Conservation (phyloP, 2,113 vertebrate genomes). For the Phyllopteryx taeniolatus region DNA sequence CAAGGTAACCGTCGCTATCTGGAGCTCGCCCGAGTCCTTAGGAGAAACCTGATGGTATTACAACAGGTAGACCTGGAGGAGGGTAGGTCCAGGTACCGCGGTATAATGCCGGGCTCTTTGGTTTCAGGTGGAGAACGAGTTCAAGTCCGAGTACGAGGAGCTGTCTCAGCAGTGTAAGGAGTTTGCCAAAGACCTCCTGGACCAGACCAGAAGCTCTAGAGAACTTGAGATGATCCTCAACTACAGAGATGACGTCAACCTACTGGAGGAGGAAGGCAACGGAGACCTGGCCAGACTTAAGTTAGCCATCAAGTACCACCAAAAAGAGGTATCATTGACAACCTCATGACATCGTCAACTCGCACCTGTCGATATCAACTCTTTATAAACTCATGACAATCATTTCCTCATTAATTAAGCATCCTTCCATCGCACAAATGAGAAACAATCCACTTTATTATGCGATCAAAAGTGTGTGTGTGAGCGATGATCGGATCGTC, state of each 20-base stretch:
- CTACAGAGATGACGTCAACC: constrained; percentile 86
- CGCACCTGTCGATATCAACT: background rate
- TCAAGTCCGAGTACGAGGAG: constrained; percentile 97
- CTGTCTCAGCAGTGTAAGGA: constrained; percentile 94
- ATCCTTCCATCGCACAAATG: background rate
- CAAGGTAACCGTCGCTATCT: constrained; percentile 70
- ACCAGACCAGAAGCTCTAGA: constrained; percentile 95
- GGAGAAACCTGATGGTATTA: no score
- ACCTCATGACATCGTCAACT: background rate
- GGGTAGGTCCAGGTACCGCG: no score
- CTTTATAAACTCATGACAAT: no score
- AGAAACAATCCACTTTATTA: no score
- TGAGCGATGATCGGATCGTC: background rate
- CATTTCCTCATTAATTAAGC: background rate
- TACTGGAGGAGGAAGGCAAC: constrained; percentile 86
- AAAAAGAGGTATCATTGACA: constrained; percentile 85
- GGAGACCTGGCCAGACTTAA: constrained; percentile 93
- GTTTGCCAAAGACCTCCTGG: constrained; percentile 95
- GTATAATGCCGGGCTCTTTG: background rate
- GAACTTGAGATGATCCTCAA: constrained; percentile 98
- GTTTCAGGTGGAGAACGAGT: constrained; percentile 88
- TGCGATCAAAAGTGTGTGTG: background rate
- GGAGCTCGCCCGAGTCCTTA: no score
- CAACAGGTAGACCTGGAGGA: no score
- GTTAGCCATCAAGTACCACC: constrained; percentile 95